These are phyloP conservation scores for Lypha dubia DNA, from an alignment of 2,888 invertebrate genomes.

Conservation along the genomic window DNA sequence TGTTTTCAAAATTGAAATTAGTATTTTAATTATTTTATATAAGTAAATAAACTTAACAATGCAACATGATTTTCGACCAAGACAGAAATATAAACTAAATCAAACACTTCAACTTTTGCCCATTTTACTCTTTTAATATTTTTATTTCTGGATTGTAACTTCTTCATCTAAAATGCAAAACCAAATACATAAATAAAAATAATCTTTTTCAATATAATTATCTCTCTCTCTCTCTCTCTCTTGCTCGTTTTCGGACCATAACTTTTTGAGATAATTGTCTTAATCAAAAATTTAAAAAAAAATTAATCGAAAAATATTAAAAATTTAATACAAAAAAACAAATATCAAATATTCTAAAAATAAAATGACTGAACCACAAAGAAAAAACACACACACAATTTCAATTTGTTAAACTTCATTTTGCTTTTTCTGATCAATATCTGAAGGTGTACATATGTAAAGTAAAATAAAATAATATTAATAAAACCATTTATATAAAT, in stretches of 20 bases:
- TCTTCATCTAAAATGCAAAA: constrained; percentile 29
- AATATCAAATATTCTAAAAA: constrained; percentile 71
- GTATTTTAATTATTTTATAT: constrained; percentile 11
- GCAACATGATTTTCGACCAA: constrained; percentile 46
- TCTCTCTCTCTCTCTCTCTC: constrained; percentile 50
- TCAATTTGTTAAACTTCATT: constrained; percentile 45
- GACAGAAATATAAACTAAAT: constrained; percentile 30
- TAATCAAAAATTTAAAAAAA: constrained; percentile 50
- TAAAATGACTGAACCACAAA: constrained; percentile 69
- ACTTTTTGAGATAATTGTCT: constrained; percentile 66
- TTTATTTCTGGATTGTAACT: constrained; percentile 10
- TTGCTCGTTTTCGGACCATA: constrained; percentile 67
- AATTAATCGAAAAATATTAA: constrained; percentile 31
- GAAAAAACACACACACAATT: constrained; percentile 41
- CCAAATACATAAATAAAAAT: constrained; percentile 32
- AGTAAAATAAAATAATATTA: constrained; percentile 56
- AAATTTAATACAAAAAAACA: constrained; percentile 47
- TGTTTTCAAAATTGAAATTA: constrained; percentile 31
- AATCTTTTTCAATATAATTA: constrained; percentile 32
- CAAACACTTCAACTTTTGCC: constrained; percentile 71
- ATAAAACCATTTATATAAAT: constrained; percentile 62
- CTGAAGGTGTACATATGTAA: constrained; percentile 68
- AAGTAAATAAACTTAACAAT: constrained; percentile 21
- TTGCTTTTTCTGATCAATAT: constrained; percentile 63
- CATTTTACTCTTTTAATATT: constrained; percentile 29